These are phyloP conservation scores for Ferdinandea cuprea DNA, from an alignment of 2,888 invertebrate species.

Conservation along the genomic window DNA sequence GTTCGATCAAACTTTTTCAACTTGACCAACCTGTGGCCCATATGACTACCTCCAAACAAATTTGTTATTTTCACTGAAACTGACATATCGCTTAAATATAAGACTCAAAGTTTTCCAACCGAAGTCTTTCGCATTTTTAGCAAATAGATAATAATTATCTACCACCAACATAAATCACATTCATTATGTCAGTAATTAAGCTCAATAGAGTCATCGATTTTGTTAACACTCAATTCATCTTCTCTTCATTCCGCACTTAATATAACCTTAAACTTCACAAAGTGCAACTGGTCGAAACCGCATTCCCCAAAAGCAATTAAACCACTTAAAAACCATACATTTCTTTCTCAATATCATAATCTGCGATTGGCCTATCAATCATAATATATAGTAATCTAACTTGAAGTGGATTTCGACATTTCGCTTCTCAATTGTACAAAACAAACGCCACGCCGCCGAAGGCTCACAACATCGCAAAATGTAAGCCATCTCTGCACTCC, in stretches of 20 bases:
- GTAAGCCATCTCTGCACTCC: conserved; percentile 28
- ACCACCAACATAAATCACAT: too few species aligned
- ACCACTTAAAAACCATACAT: conserved; percentile 6
- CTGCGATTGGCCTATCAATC: conserved; percentile 27
- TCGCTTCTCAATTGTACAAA: not conserved
- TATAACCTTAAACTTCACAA: conserved; percentile 23
- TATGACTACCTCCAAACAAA: too few species aligned
- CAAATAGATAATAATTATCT: too few species aligned
- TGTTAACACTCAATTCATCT: not conserved
- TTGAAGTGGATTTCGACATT: conserved; percentile 22
- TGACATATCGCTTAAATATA: too few species aligned
- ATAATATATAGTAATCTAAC: conserved; percentile 7
- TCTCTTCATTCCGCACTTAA: not conserved
- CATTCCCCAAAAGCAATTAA: conserved; percentile 11
- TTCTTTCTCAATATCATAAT: conserved; percentile 6
- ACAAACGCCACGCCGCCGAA: conserved; percentile 20
- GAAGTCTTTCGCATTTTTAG: too few species aligned
- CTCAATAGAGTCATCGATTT: too few species aligned
- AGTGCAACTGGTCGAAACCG: not conserved
- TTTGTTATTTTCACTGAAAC: too few species aligned
- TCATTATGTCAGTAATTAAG: too few species aligned
- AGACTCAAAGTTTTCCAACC: too few species aligned
- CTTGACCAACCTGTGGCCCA: too few species aligned
- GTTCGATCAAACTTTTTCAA: too few species aligned
- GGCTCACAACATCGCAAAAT: conserved; percentile 1